Evolutionary conservation across 2,888 invertebrate genomes (phyloP).

Genomic region (Eristalinus aeneus): DNA sequence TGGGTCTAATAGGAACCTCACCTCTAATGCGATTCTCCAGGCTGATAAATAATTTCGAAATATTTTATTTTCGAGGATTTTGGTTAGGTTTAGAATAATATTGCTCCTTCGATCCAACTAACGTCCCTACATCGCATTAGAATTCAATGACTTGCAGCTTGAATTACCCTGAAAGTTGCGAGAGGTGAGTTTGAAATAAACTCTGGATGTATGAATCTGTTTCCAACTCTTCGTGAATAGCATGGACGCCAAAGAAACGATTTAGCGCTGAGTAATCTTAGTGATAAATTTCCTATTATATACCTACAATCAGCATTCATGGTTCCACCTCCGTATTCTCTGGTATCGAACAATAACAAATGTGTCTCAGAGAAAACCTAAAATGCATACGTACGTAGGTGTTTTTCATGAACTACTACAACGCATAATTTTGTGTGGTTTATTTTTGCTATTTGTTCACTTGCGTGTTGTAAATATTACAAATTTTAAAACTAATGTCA

Average conservation of each 20-base stretch:
- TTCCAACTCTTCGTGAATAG: not conserved
- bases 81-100: not conserved
- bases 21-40: not conserved
- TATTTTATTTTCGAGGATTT: not conserved
- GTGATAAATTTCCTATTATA: not conserved
- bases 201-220: not conserved
- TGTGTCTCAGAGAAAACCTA: not conserved
- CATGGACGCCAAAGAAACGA: not conserved
- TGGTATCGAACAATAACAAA: not conserved
- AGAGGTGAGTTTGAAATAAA: not conserved
- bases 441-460: not conserved
- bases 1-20: not conserved
- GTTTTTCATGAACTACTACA: not conserved
- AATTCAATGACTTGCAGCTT: not conserved
- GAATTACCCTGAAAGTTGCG: not conserved
- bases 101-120: not conserved
- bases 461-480: slow-evolving; percentile 44
- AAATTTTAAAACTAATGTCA: slow-evolving; percentile 56
- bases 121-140: not conserved
- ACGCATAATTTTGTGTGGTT: not conserved
- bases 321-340: slow-evolving; percentile 1
- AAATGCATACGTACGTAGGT: not conserved
- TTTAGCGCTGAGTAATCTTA: not conserved
- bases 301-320: not conserved
- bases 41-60: not conserved